These are phyloP conservation scores for Trachelus iudaicus DNA, from an alignment of 2,888 invertebrate species.

Conservation along the genomic window DNA sequence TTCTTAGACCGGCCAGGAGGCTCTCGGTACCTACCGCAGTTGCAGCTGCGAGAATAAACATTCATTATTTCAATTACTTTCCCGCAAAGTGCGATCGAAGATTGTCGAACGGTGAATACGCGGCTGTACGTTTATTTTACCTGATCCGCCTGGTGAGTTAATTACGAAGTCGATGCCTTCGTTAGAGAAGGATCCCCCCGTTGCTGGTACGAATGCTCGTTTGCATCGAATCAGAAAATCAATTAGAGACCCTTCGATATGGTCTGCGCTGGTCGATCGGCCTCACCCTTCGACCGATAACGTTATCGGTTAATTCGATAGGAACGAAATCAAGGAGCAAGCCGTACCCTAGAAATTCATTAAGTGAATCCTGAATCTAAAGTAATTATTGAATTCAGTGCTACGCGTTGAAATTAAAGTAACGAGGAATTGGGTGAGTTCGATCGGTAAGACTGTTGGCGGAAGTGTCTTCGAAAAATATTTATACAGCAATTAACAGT, in stretches of 20 bases:
- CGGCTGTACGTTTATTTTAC: not conserved
- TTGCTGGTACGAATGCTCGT: not conserved
- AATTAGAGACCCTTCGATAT: not conserved
- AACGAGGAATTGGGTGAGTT: not conserved
- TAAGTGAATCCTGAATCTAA: not conserved
- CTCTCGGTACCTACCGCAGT: conserved; percentile 55
- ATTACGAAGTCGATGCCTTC: not conserved
- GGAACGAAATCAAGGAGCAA: not conserved
- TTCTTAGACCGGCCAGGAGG: conserved; percentile 22
- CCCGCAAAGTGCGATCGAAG: conserved; percentile 18
- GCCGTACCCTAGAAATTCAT: not conserved
- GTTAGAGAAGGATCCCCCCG: not conserved
- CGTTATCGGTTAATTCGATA: not conserved
- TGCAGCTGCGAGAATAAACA: conserved; percentile 60
- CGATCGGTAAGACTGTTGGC: not conserved
- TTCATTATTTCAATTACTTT: conserved; percentile 63
- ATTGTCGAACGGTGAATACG: not conserved
- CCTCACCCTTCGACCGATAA: not conserved
- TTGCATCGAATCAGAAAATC: not conserved
- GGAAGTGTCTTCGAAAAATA: not conserved
- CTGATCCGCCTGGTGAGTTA: not conserved
- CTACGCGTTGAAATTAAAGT: not conserved
- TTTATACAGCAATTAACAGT: not conserved
- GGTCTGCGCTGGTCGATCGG: not conserved
- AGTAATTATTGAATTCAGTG: not conserved